Percentiles rank a stretch among this genome's conserved stretches.
Conservation (phyloP, 2,888 invertebrate genomes). For the Thera britannica region DNA sequence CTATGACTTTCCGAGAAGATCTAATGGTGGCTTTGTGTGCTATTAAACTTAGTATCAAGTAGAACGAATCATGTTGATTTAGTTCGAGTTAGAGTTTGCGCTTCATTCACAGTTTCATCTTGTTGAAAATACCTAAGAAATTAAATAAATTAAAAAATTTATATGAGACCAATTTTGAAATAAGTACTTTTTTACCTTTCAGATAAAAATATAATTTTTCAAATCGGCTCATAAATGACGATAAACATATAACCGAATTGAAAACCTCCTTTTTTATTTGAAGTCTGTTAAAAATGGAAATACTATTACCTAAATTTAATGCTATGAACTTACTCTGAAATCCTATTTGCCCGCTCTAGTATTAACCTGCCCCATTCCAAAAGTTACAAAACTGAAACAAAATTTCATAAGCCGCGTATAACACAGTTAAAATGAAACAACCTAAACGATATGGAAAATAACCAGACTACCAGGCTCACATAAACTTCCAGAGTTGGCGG, state of each 20-base stretch:
- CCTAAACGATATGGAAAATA: slow-evolving; percentile 57
- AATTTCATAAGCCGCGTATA: slow-evolving; percentile 35
- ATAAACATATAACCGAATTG: too few relatives aligned
- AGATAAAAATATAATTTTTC: too few relatives aligned
- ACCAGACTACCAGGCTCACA: slow-evolving; percentile 58
- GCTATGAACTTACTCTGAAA: background rate
- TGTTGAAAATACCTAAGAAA: too few relatives aligned
- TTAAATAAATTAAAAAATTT: too few relatives aligned
- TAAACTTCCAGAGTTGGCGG: slow-evolving; percentile 62
- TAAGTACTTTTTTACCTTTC: too few relatives aligned
- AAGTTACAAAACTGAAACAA: slow-evolving; percentile 24
- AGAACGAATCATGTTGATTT: slow-evolving; percentile 22
- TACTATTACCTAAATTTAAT: too few relatives aligned
- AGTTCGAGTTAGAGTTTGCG: background rate
- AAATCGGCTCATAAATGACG: too few relatives aligned
- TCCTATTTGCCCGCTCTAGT: slow-evolving; percentile 3
- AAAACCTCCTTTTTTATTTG: too few relatives aligned
- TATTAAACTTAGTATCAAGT: slow-evolving; percentile 2
- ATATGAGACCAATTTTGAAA: too few relatives aligned
- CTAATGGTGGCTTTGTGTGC: slow-evolving; percentile 13
- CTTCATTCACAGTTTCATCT: too few relatives aligned
- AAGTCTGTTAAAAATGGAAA: too few relatives aligned
- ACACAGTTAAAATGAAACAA: slow-evolving; percentile 54
- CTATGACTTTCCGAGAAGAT: slow-evolving; percentile 25
- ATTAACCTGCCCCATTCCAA: slow-evolving; percentile 15